Evolutionary conservation across 2,888 invertebrate genomes (phyloP), one percentile per base, ranked within the genome.

Genomic region (Leuctra nigra): DNA sequence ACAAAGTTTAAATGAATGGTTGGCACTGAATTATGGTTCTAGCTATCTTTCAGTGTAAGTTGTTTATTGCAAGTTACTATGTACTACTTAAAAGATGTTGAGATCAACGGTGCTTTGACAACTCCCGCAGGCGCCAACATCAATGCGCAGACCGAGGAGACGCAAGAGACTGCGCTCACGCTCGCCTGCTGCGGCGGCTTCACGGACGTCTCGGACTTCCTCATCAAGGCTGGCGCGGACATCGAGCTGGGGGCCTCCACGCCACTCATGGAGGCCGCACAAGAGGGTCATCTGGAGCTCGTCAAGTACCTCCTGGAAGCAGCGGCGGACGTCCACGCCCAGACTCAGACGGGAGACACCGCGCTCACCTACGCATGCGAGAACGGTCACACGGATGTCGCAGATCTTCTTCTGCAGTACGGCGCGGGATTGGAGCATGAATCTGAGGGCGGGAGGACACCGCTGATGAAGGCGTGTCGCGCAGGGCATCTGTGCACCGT

Each of bases 91-190:
- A n/a, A n/a, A n/a, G n/a, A n/a, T n/a, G n/a, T n/a, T n/a, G n/a
- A n/a, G n/a, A n/a, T n/a, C n/a, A n/a, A n/a, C n/a, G n/a, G n/a
- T n/a, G n/a, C n/a, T n/a, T n/a, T n/a, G n/a, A n/a, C n/a, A n/a
- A n/a, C 39, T 14, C 44, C n/a, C 23, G 24, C 56, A 75, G 82
- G 89, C 64, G 98, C 97, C 50, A 89, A 94, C 69, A 95, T 99
- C 70, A 98, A 99, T 77, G 93, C 95, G 61, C 95, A 96, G 73
- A 98, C 98, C 1, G 98, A 98, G 72, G 98, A 99, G 73, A 97
- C 98, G 2, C 96, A 98, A 71, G 96, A 96, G 75, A 97, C 96
- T 1, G 94, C 96, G 2, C 74, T 96, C 23, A 95, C 95, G 11
- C 76, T 96, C 61, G 94, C 95, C 13, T 94, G 94, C 70, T 94